These are phyloP conservation scores for Ascaphus truei DNA, from an alignment of 2,113 vertebrate genomes.

Conservation along the genomic window DNA sequence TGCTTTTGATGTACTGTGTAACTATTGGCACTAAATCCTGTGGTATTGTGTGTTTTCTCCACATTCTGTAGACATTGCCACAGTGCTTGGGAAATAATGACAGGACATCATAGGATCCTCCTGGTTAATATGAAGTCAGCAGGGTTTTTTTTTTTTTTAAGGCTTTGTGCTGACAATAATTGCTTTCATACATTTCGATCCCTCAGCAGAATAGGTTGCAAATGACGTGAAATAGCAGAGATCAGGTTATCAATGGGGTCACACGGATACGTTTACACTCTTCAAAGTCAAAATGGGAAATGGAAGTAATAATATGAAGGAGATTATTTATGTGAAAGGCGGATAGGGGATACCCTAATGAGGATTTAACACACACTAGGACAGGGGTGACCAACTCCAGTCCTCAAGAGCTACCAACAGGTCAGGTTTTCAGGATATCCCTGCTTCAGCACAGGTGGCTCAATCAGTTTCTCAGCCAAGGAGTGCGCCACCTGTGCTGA, in stretches of 20 bases:
- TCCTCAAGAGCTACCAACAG: too few relatives aligned
- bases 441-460: too few relatives aligned
- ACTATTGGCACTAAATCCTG: constrained; percentile 44
- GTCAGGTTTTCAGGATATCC: too few relatives aligned
- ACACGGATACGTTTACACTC: constrained; percentile 62
- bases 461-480: background rate
- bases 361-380: too few relatives aligned
- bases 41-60: constrained; percentile 44
- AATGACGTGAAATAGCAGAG: constrained; percentile 65
- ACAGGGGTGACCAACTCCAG: too few relatives aligned
- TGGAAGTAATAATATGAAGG: constrained; percentile 5
- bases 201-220: constrained; percentile 83
- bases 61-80: constrained; percentile 55
- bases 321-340: background rate
- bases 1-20: constrained; percentile 44
- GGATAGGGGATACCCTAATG: constrained; percentile 39
- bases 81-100: constrained; percentile 56
- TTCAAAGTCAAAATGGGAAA: constrained; percentile 61
- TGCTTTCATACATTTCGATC: constrained; percentile 82
- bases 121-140: constrained; percentile 88
- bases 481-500: too few relatives aligned
- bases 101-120: constrained; percentile 64
- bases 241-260: constrained; percentile 60
- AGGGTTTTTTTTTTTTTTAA: constrained; percentile 88
- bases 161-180: constrained; percentile 94